Conservation (phyloP, 2,888 invertebrate genomes). For the Chirona hameri region DNA sequence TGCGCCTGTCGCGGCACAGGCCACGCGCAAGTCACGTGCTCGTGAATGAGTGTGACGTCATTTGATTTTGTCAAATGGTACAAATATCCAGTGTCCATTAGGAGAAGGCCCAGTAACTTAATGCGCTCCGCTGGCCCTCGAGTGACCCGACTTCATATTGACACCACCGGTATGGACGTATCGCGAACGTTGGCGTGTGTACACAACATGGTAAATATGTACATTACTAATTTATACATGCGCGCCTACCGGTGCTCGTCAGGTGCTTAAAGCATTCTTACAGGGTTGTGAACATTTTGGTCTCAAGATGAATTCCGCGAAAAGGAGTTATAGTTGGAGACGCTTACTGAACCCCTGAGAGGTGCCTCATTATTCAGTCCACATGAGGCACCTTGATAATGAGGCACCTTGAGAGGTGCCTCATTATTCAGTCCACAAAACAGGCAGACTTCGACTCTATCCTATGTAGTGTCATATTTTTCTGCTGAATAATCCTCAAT, state of each 20-base stretch:
- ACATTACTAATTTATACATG: slow-evolving; percentile 9
- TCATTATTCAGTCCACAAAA: too few species aligned
- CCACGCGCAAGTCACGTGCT: not conserved
- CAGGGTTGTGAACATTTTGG: slow-evolving; percentile 26
- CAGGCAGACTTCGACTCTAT: too few species aligned
- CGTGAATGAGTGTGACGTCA: not conserved
- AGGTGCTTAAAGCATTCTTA: slow-evolving; percentile 29
- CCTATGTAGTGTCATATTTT: too few species aligned
- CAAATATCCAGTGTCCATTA: not conserved
- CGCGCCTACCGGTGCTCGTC: not conserved
- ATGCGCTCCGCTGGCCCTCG: not conserved
- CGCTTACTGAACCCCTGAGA: too few species aligned
- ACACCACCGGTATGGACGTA: not conserved
- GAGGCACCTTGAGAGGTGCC: too few species aligned
- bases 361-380: too few species aligned
- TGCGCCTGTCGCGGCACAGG: not conserved
- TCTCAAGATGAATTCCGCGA: slow-evolving; percentile 9
- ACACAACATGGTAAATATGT: not conserved
- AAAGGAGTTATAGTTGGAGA: not conserved
- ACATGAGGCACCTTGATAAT: too few species aligned
- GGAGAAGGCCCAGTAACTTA: not conserved
- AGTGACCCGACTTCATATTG: too few species aligned
- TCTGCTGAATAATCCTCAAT: too few species aligned
- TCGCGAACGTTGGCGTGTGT: not conserved
- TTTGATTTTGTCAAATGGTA: not conserved